Conservation (phyloP, 1,140 invertebrate species). For the Yoshiicerus persimilis region DNA sequence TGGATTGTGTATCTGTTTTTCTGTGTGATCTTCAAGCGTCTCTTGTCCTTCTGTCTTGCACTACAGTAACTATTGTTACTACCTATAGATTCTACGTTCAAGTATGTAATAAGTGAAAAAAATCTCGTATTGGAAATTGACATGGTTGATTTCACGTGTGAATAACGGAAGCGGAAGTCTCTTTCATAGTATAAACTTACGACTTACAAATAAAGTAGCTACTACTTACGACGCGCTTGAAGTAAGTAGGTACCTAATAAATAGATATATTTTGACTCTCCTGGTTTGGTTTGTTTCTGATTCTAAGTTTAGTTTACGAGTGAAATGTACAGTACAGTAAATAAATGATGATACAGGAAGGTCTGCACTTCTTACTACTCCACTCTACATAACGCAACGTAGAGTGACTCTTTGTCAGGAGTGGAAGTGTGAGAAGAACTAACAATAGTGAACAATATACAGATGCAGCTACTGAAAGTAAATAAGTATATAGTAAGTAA, state of each 20-base stretch:
- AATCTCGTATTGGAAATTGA: conserved; percentile 11
- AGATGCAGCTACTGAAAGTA: background rate
- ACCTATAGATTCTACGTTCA: background rate
- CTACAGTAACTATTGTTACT: background rate
- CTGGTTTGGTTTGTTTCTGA: background rate
- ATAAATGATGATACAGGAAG: conserved; percentile 13
- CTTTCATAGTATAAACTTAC: background rate
- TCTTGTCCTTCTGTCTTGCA: background rate
- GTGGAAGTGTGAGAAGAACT: background rate
- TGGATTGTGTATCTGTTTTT: background rate
- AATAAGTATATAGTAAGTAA: background rate
- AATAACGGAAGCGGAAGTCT: conserved; percentile 47
- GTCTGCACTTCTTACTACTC: background rate
- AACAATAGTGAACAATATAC: background rate
- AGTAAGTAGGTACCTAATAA: background rate
- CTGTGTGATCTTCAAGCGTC: background rate
- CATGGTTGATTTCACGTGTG: conserved; percentile 43
- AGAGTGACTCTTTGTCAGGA: background rate
- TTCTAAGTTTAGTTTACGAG: background rate
- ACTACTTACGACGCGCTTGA: no score
- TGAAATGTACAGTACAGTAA: background rate
- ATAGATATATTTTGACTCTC: background rate
- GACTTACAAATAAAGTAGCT: background rate
- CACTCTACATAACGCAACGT: background rate
- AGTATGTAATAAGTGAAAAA: background rate